These are phyloP conservation scores for Macquaria ambigua DNA, from an alignment of 2,113 vertebrate genomes.

Conservation along the genomic window DNA sequence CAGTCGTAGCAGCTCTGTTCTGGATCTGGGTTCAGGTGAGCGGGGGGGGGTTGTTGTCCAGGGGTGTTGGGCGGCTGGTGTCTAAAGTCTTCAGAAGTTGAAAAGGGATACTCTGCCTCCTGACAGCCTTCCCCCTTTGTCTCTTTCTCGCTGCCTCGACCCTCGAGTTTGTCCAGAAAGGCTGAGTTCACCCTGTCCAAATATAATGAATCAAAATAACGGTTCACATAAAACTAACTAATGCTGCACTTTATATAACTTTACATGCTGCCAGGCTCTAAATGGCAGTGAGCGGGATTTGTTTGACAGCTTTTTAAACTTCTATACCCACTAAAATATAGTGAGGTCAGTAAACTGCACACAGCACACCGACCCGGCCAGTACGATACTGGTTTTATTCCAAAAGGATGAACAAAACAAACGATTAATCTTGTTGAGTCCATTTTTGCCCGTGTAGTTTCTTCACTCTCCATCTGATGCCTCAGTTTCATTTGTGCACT, in stretches of 20 bases:
- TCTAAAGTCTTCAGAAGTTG: not conserved
- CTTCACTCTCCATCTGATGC: not conserved
- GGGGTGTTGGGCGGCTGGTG: not conserved
- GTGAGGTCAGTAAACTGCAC: conserved; percentile 24
- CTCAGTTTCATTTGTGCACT: not conserved
- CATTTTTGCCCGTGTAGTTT: not conserved
- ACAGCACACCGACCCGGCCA: not conserved
- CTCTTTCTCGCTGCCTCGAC: conserved; percentile 39
- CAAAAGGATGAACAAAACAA: conserved; percentile 35
- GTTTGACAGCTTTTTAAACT: conserved; percentile 56
- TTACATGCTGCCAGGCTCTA: conserved; percentile 15
- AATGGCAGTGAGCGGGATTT: conserved; percentile 6
- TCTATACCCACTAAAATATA: conserved; percentile 26
- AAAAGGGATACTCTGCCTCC: conserved; percentile 2
- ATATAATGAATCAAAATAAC: not conserved
- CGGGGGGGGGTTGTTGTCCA: conserved; percentile 15
- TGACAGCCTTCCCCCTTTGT: not conserved
- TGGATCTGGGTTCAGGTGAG: conserved; percentile 38
- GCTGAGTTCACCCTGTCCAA: conserved; percentile 88
- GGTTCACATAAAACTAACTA: conserved; percentile 11
- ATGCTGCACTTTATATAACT: not conserved
- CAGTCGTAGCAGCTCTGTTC: conserved; percentile 33
- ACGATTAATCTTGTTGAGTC: conserved; percentile 19
- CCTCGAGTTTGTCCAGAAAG: conserved; percentile 88
- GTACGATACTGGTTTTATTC: conserved; percentile 13